Base-by-base conservation (phyloP, 2,113 vertebrate species). In the Eolophus roseicapilla region DNA sequence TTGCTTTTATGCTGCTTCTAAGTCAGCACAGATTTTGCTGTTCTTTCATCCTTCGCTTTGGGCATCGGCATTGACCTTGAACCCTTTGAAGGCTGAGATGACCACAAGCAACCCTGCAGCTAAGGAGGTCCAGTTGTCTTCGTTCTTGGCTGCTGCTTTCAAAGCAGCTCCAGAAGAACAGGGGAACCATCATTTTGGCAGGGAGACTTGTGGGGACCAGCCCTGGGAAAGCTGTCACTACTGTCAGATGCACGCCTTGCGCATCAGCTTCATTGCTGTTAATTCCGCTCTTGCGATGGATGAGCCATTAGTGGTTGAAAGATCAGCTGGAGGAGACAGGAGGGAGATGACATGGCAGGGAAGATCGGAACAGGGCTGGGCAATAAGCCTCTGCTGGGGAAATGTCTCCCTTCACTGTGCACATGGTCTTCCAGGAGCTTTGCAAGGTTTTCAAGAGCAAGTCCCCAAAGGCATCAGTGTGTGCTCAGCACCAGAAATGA, bases 31-130 rank as follows among this genome's bases (percentile, higher is more conserved):
- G 52, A 50, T 35, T 69, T 80, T 65, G 21, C 23, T 53, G 39
- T 68, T 41, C 83, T 79, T 79, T 27, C 1, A 1, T 55, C 52
- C 39, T 64, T 88, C 52, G 28, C n/a, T 55, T 83, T 77, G 23
- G 67, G 20, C 43, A 74, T 3, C 10, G 2, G 39, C 29, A 29
- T 20, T 11, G 21, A 41, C 59, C 35, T 88, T 1, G 0, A 68
- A 29, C 17, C 1, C 2, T 67, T 37, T 62, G 35, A 31, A 23
- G 9, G 24, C 46, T 12, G 17, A 82, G 50, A 23, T 1, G 33
- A n/a, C 21, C 43, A n/a, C 0, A 0, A 23, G 23, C 2, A 4
- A 50, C 41, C 41, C 37, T 29, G n/a, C 9, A 80, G 35, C 46
- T 75, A 52, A 71, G 43, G 31, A 67, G 9, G 11, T 17, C 9